Conservation (phyloP, 2,113 vertebrate genomes). For the Gopherus evgoodei region DNA sequence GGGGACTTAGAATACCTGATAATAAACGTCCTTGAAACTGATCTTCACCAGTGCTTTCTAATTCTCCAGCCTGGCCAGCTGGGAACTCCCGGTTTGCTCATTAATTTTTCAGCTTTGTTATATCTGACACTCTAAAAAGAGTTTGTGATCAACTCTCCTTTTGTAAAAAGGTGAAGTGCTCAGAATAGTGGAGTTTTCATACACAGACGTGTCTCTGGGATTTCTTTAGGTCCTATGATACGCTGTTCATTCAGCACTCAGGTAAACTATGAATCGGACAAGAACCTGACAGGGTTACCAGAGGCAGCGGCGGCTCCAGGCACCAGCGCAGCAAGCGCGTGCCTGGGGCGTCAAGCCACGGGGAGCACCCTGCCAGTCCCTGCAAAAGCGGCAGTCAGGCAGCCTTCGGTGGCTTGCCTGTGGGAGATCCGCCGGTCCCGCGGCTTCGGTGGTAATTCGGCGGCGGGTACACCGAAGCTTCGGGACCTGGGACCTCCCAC, state of each 20-base stretch:
- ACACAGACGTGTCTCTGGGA: accelerated
- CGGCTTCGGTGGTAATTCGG: too few species aligned
- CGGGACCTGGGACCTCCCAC: too few species aligned
- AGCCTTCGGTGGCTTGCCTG: too few species aligned
- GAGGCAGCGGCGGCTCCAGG: neutral
- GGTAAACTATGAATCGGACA: neutral
- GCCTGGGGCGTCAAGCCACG: too few species aligned
- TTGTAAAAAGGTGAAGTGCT: neutral
- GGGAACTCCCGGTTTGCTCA: neutral
- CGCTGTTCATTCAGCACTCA: neutral
- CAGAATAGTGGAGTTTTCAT: neutral
- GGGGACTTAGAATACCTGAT: neutral
- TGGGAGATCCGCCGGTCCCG: too few species aligned
- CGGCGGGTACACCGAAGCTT: too few species aligned
- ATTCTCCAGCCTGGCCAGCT: neutral
- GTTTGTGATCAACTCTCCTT: neutral
- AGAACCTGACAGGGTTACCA: neutral
- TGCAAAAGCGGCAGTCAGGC: too few species aligned
- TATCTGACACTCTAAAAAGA: neutral
- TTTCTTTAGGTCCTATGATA: neutral
- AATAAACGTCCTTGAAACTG: neutral
- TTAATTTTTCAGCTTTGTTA: neutral
- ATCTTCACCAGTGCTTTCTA: neutral
- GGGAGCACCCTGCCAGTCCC: too few species aligned
- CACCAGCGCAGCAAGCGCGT: too few species aligned